Base-by-base conservation (phyloP, 1,140 invertebrate genomes). In the Coptotermes formosanus region DNA sequence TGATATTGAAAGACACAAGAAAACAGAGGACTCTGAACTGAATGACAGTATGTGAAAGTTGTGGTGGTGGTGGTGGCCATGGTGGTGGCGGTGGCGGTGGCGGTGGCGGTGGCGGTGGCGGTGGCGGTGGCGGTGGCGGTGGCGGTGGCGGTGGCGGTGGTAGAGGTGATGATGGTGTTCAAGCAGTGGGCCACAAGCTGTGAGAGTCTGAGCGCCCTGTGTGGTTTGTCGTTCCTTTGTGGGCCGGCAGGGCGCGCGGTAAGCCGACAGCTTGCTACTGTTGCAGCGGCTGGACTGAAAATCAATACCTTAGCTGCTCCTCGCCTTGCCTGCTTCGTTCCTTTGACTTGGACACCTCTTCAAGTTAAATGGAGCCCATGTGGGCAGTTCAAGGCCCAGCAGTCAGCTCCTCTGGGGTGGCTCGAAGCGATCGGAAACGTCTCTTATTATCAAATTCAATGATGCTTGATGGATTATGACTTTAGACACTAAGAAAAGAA, bases 281-380 rank as follows among this genome's bases (percentile, higher is more conserved):
- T 30, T n/a, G 64, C 64, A 8, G 16, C 0, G 64, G 14, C 64
- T 30, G 64, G 25, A 30, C n/a, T 16, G 64, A 30, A 75, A 75
- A 75, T 75, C 64, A 75, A 75, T 75, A 75, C 64, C 64, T 75
- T 75, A 30, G 64, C 64, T 14, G 6, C 64, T 25, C 25, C 64
- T 75, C 64, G 45, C 45, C 45, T 48, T n/a, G 9, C 64, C 7
- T 64, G 1, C 64, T 75, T 75, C 64, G 25, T 75, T 75, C 64
- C 64, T n/a, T 30, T 75, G 64, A 75, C 64, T 75, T 75, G n/a
- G 64, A 75, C 64, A 75, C 64, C 64, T 75, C 52, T 55, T 55
- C 52, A 21, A 55, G 52, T 55, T 21, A 55, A 55, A 55, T 21
- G 19, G 19, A 55, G 52, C 19, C 52, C 16, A 55, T 55, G 6